Conservation (phyloP, 2,113 vertebrate genomes). For the Limanda limanda region DNA sequence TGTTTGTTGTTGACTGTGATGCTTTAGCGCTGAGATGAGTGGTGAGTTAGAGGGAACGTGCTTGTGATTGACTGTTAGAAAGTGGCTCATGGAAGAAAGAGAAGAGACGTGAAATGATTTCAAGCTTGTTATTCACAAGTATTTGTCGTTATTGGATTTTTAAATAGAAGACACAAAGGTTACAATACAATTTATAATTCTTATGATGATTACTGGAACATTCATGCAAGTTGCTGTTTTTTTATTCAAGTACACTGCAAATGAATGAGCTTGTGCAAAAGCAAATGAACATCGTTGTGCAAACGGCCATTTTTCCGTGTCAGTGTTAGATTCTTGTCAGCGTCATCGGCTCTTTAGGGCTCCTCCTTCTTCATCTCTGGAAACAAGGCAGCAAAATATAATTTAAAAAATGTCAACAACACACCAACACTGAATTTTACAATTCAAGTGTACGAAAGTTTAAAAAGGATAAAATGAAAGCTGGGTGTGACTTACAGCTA, state of each 20-base stretch:
- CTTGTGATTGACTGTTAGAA: slow-evolving; percentile 63
- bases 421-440: slow-evolving; percentile 5
- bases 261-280: slow-evolving; percentile 41
- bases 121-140: slow-evolving; percentile 65
- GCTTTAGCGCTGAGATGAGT: neutral
- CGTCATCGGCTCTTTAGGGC: slow-evolving; percentile 62
- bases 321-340: slow-evolving; percentile 70
- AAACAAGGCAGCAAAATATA: slow-evolving; percentile 81
- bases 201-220: slow-evolving; percentile 27
- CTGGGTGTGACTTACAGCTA: slow-evolving; percentile 33
- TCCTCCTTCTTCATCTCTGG: slow-evolving; percentile 81
- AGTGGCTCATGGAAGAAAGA: slow-evolving; percentile 66
- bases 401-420: slow-evolving; percentile 52
- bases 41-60: slow-evolving; percentile 46
- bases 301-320: slow-evolving; percentile 43
- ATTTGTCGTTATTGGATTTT: slow-evolving; percentile 18
- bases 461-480: neutral
- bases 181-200: slow-evolving; percentile 46
- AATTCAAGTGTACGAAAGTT: neutral
- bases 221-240: slow-evolving; percentile 51
- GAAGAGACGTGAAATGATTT: slow-evolving; percentile 69
- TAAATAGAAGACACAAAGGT: slow-evolving; percentile 57
- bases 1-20: neutral
- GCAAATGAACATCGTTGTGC: slow-evolving; percentile 34
- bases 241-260: slow-evolving; percentile 62